Conservation (phyloP, 1,140 invertebrate genomes). For the Bombus fervidus region DNA sequence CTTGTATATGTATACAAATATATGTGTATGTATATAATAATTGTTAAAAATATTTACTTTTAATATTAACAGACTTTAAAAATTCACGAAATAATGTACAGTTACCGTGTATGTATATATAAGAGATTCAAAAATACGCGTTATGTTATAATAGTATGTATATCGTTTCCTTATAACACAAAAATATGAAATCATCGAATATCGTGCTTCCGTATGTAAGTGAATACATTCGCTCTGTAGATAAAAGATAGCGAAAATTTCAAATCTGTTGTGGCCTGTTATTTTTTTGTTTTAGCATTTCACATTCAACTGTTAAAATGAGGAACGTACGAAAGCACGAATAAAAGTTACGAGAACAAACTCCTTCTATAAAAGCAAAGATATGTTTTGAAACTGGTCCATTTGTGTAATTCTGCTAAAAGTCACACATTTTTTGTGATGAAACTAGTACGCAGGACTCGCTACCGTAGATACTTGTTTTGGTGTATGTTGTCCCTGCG, state of each 20-base stretch:
- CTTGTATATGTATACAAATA: slow-evolving; percentile 31
- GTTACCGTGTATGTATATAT: slow-evolving; percentile 22
- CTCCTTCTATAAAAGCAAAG: slow-evolving; percentile 11
- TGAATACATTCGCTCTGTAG: background rate
- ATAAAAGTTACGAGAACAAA: slow-evolving; percentile 27
- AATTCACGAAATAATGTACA: slow-evolving; percentile 29
- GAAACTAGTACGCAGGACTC: slow-evolving; percentile 80
- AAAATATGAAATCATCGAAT: slow-evolving; percentile 12
- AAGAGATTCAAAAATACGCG: slow-evolving; percentile 28
- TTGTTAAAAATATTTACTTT: slow-evolving; percentile 39
- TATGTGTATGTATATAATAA: slow-evolving; percentile 19
- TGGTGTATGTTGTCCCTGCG: slow-evolving; percentile 87
- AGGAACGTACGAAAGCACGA: slow-evolving; percentile 15
- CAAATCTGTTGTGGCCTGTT: slow-evolving; percentile 21
- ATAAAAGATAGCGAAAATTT: background rate
- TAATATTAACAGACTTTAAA: slow-evolving; percentile 48
- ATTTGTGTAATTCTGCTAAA: background rate
- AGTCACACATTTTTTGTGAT: background rate
- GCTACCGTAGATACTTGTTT: slow-evolving; percentile 85
- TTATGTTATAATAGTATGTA: slow-evolving; percentile 15
- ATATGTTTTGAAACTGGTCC: slow-evolving; percentile 44
- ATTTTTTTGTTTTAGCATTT: background rate
- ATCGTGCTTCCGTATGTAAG: background rate
- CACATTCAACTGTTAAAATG: background rate
- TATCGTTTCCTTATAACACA: slow-evolving; percentile 23